Conservation (phyloP, 92 coral and sea anemone genomes). For the Paramuricea clavata region DNA sequence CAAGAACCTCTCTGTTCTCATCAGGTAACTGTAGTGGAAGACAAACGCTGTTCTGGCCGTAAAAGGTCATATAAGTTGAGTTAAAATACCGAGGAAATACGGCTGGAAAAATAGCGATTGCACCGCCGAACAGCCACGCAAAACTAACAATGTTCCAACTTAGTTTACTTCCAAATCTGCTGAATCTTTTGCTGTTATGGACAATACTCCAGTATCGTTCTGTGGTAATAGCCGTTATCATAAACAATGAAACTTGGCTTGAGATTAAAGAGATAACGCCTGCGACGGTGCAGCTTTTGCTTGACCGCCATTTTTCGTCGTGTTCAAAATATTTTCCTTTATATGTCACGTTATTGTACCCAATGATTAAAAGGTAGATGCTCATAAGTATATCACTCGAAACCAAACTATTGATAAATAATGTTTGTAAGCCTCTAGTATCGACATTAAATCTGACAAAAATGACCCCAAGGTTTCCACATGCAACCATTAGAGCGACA, state of each 20-base stretch:
- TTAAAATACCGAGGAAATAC: slow-evolving; percentile 1
- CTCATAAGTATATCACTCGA: slow-evolving; percentile 20
- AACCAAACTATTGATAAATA: slow-evolving; percentile 6
- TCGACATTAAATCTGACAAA: neutral
- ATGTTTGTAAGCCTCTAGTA: neutral
- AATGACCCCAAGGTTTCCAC: slow-evolving; percentile 1
- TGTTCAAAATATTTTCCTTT: slow-evolving; percentile 15
- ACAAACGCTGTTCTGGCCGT: slow-evolving; percentile 29
- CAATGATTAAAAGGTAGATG: slow-evolving; percentile 25
- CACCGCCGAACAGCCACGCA: neutral
- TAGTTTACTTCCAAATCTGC: neutral
- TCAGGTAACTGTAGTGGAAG: slow-evolving; percentile 19
- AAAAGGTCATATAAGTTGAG: neutral
- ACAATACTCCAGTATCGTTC: neutral
- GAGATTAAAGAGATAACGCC: slow-evolving; percentile 15
- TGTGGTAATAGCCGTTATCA: neutral
- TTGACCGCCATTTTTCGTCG: slow-evolving; percentile 24
- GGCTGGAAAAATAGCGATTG: neutral
- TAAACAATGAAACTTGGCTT: slow-evolving; percentile 31
- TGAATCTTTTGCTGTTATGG: neutral
- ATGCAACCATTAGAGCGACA: neutral
- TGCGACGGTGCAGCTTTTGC: slow-evolving; percentile 36
- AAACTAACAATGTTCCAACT: neutral
- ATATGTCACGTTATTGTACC: neutral
- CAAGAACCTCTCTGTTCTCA: neutral